These are phyloP conservation scores for Xyrichtys novacula DNA, from an alignment of 2,797 vertebrate species.

Conservation along the genomic window DNA sequence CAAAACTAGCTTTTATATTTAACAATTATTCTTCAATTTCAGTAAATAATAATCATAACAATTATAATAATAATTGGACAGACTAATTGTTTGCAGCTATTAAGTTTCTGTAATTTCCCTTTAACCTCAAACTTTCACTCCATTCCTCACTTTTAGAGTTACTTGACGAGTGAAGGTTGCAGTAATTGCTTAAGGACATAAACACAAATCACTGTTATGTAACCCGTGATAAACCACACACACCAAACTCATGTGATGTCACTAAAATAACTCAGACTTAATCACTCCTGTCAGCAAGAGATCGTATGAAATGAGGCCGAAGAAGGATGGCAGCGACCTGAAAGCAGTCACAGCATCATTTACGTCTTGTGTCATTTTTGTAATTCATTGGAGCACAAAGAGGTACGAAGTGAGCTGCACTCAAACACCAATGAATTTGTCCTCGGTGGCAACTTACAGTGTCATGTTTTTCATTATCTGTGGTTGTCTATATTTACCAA, in stretches of 20 bases:
- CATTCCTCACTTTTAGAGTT: constrained; percentile 15
- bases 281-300: constrained; percentile 24
- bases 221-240: constrained; percentile 43
- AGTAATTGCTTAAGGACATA: constrained; percentile 10
- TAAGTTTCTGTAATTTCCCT: not conserved
- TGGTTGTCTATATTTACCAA: too few species aligned
- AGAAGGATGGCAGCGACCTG: constrained; percentile 1
- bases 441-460: too few species aligned
- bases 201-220: constrained; percentile 37
- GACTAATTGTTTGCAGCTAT: not conserved
- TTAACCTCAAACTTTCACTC: not conserved
- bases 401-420: not conserved
- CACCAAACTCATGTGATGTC: constrained; percentile 10
- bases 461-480: too few species aligned
- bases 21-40: too few species aligned
- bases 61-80: too few species aligned
- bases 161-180: constrained; percentile 18
- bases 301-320: not conserved
- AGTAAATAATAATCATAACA: too few species aligned
- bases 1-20: not conserved
- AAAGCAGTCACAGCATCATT: not conserved
- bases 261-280: constrained; percentile 27
- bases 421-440: too few species aligned
- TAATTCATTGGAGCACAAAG: not conserved
- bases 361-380: not conserved